Conservation (phyloP, 2,113 vertebrate genomes). For the Calyptommatus sinebrachiatus region DNA sequence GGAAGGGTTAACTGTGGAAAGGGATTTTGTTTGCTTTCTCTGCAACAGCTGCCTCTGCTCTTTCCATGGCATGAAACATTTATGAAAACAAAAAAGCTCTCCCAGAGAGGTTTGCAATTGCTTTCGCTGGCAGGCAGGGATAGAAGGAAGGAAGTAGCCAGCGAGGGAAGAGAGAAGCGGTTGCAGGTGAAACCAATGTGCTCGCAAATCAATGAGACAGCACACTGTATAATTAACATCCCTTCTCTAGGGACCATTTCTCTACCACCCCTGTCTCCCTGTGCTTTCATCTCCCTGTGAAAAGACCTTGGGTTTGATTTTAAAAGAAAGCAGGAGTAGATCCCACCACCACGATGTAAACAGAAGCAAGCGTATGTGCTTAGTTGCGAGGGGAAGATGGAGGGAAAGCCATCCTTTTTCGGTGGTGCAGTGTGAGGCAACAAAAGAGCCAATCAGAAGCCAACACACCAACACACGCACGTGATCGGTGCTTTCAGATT, state of each 20-base stretch:
- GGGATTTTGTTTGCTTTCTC: too few relatives aligned
- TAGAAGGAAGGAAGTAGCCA: fast-evolving
- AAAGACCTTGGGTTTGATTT: not conserved
- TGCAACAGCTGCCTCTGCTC: conserved; percentile 24
- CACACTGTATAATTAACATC: not conserved
- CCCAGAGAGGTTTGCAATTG: not conserved
- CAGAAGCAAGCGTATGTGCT: fast-evolving
- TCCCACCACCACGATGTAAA: fast-evolving
- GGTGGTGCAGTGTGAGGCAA: not conserved
- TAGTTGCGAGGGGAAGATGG: not conserved
- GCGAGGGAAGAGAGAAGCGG: not conserved
- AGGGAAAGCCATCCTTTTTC: not conserved
- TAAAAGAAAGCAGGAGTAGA: fast-evolving
- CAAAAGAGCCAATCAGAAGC: not conserved
- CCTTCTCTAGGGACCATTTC: fast-evolving
- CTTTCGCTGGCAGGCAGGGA: not conserved
- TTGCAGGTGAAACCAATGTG: conserved; percentile 13
- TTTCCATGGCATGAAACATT: conserved; percentile 19
- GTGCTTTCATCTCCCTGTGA: not conserved
- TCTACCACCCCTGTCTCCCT: not conserved
- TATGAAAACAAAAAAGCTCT: not conserved
- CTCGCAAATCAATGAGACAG: not conserved
- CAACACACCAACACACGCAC: too few relatives aligned
- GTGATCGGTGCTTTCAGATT: too few relatives aligned
- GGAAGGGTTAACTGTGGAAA: not conserved